Evolutionary conservation across 2,888 invertebrate genomes (phyloP), one percentile per base, ranked within the genome.

Genomic region (Drosophila mercatorum): DNA sequence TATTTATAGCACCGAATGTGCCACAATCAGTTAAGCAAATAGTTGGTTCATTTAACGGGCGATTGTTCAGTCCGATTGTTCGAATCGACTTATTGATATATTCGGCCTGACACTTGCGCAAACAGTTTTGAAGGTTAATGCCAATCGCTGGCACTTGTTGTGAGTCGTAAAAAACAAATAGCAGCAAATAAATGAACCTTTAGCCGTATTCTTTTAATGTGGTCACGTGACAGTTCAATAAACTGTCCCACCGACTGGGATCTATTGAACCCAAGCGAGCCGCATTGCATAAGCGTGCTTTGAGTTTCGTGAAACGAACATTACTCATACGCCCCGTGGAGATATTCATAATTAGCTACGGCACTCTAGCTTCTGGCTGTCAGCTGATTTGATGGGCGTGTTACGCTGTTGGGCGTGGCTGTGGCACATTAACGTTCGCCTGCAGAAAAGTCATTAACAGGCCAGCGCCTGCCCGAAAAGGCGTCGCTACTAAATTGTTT

Each of bases 91-190:
- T 76, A 68, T 77, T 77, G 65, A 72, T 67, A 63, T 66, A 58
- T 77, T 53, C 47, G 46, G 71, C 38, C 14, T 36, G 65, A 65
- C 83, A 83, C 70, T 78, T 83, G 83, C 51, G 75, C 68, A 85
- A 85, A 83, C 66, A 79, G 57, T 73, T 66, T 65, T 71, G 67
- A 82, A 83, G 81, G 83, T 79, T 70, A 81, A 74, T 77, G 77
- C 53, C 80, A 72, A 70, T 61, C 70, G 78, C 38, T 49, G 47
- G 55, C 52, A 60, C 10, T 58, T 68, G 47, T 53, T 49, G 60
- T 40, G 14, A 43, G 46, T 73, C 67, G 77, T 77, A 53, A 78
- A 63, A 36, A 22, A 41, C 36, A 65, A 78, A 67, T 65, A 53
- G 43, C 59, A 53, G 58, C 28, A 69, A 59, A 55, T 70, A 77